These are phyloP conservation scores for Charaxes varanes DNA, from an alignment of 1,140 invertebrate genomes.

Conservation along the genomic window DNA sequence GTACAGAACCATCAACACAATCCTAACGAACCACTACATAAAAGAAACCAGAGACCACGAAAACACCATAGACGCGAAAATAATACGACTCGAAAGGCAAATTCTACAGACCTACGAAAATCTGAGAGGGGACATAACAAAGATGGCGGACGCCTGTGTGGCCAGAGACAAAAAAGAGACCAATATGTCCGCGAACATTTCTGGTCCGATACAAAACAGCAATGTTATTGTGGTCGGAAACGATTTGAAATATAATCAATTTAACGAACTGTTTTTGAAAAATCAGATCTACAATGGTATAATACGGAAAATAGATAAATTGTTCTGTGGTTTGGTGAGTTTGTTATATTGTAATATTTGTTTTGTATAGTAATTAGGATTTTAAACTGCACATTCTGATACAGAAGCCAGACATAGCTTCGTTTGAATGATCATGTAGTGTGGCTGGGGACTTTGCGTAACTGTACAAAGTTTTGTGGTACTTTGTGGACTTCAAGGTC, in stretches of 20 bases:
- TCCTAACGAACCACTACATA: slow-evolving; percentile 62
- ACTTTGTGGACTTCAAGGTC: too few species aligned
- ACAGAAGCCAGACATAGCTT: too few species aligned
- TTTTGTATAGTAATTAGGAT: too few species aligned
- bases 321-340: slow-evolving; percentile 62
- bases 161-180: slow-evolving; percentile 34
- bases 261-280: slow-evolving; percentile 41
- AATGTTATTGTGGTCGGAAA: slow-evolving; percentile 55
- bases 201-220: slow-evolving; percentile 46
- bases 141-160: slow-evolving; percentile 39
- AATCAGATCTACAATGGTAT: slow-evolving; percentile 62
- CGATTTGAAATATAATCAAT: slow-evolving; percentile 45
- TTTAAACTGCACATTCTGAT: too few species aligned
- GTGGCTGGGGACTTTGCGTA: too few species aligned
- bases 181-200: slow-evolving; percentile 26
- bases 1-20: slow-evolving; percentile 60
- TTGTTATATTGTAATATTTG: neutral
- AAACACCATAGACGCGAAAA: slow-evolving; percentile 47
- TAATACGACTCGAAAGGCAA: slow-evolving; percentile 50
- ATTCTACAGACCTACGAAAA: slow-evolving; percentile 49
- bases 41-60: slow-evolving; percentile 59
- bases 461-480: too few species aligned
- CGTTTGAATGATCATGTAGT: too few species aligned
- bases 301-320: slow-evolving; percentile 59
- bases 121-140: slow-evolving; percentile 43